These are phyloP conservation scores for Petaurus breviceps DNA, from an alignment of 2,113 vertebrate genomes.

Conservation along the genomic window DNA sequence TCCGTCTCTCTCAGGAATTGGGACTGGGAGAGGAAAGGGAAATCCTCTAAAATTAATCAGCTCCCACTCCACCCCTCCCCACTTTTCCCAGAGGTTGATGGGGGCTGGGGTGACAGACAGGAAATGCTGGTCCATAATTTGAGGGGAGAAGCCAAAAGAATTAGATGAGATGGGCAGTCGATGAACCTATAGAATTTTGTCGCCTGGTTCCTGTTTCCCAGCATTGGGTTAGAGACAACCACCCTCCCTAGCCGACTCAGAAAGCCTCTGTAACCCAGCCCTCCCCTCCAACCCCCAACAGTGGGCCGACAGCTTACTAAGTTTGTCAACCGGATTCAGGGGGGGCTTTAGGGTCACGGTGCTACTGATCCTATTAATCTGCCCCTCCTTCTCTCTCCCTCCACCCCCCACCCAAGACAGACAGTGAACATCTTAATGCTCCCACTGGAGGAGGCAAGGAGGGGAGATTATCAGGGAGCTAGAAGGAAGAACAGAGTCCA, in stretches of 20 bases:
- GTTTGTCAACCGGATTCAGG: slow-evolving; percentile 73
- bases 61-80: slow-evolving; percentile 4
- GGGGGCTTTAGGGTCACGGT: slow-evolving; percentile 66
- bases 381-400: slow-evolving; percentile 59
- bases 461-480: not conserved
- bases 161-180: not conserved
- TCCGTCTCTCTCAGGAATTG: not conserved
- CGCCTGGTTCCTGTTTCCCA: not conserved
- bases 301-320: slow-evolving; percentile 60
- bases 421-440: slow-evolving; percentile 70
- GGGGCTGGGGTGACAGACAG: slow-evolving; percentile 46
- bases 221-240: not conserved
- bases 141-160: slow-evolving; percentile 7
- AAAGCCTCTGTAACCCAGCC: not conserved
- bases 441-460: slow-evolving; percentile 17
- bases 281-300: not conserved
- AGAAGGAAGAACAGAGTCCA: not conserved
- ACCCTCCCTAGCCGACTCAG: slow-evolving; percentile 7
- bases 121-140: slow-evolving; percentile 25
- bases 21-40: not conserved
- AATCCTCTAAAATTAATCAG: not conserved
- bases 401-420: slow-evolving; percentile 11
- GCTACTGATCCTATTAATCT: slow-evolving; percentile 75
- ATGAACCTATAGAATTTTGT: not conserved
- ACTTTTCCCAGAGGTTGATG: slow-evolving; percentile 47